phyloP scores from a whole-genome alignment of 2,113 vertebrate genomes.

The Gadus macrocephalus region DNA sequence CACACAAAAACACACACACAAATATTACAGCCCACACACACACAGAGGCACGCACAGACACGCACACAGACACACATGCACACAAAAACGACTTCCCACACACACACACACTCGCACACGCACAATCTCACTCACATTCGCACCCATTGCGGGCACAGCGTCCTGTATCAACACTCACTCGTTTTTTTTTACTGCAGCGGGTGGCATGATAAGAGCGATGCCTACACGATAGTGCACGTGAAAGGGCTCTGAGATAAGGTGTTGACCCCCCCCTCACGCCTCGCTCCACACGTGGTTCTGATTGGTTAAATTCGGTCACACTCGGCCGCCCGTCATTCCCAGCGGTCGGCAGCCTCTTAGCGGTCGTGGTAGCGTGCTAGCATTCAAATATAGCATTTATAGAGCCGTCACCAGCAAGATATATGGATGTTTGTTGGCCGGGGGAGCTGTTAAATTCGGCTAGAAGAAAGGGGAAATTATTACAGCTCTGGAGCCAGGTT shows the following conservation, averaged over 20 bases:
- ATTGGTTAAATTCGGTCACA: constrained; percentile 19
- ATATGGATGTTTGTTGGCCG: constrained; percentile 25
- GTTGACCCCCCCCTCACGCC: constrained; percentile 29
- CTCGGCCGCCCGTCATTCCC: constrained; percentile 27
- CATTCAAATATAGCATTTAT: constrained; percentile 62
- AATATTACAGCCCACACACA: background rate
- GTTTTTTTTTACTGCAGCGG: constrained; percentile 42
- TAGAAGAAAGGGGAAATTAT: constrained; percentile 27
- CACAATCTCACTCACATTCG: background rate
- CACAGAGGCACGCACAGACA: background rate
- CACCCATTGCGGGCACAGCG: constrained; percentile 40
- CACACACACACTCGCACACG: background rate
- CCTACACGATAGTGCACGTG: constrained; percentile 40
- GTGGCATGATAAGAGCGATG: constrained; percentile 50
- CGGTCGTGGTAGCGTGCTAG: constrained; percentile 34
- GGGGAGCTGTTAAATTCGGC: constrained; percentile 24
- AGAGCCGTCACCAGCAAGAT: constrained; percentile 36
- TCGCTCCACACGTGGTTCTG: background rate
- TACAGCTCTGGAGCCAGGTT: constrained; percentile 15
- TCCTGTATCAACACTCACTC: constrained; percentile 41
- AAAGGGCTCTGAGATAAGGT: constrained; percentile 36
- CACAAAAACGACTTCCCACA: background rate
- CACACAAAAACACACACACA: background rate
- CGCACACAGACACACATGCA: background rate
- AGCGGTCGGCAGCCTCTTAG: constrained; percentile 34